These are phyloP conservation scores for Stegostoma tigrinum DNA, from an alignment of 2,113 vertebrate species.

Conservation along the genomic window DNA sequence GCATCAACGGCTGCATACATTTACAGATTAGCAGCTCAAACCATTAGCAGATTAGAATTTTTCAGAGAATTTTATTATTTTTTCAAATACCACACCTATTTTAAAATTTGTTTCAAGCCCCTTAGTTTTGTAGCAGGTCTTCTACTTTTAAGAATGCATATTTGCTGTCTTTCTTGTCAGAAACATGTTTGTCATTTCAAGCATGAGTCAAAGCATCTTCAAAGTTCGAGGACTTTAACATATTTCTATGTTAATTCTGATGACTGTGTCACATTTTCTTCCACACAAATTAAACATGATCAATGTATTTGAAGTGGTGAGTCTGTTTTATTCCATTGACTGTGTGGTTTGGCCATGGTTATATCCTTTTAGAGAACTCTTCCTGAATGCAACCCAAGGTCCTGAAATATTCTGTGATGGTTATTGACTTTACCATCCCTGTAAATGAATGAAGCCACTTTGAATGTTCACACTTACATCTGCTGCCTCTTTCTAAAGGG, in stretches of 20 bases:
- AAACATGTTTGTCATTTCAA: neutral
- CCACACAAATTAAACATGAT: neutral
- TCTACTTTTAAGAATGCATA: neutral
- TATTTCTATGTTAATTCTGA: neutral
- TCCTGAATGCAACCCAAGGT: neutral
- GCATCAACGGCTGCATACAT: constrained; percentile 36
- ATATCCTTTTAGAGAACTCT: constrained; percentile 21
- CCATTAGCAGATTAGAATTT: constrained; percentile 38
- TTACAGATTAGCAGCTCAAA: constrained; percentile 35
- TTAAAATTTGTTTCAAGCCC: neutral
- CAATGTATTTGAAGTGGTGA: neutral
- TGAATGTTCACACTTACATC: constrained; percentile 28
- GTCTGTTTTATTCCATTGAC: neutral
- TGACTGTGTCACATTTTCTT: neutral
- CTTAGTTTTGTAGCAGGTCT: neutral
- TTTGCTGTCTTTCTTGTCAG: neutral
- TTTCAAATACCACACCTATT: constrained; percentile 36
- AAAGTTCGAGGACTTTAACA: constrained; percentile 21
- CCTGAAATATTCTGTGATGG: constrained; percentile 7
- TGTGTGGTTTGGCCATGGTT: neutral
- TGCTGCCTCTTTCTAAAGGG: constrained; percentile 19
- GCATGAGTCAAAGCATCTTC: neutral
- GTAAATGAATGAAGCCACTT: constrained; percentile 27
- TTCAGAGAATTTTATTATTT: constrained; percentile 35
- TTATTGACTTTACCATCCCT: constrained; percentile 32